phyloP scores from a whole-genome alignment of 2,888 invertebrate genomes.

The Sarcophaga rosellei region DNA sequence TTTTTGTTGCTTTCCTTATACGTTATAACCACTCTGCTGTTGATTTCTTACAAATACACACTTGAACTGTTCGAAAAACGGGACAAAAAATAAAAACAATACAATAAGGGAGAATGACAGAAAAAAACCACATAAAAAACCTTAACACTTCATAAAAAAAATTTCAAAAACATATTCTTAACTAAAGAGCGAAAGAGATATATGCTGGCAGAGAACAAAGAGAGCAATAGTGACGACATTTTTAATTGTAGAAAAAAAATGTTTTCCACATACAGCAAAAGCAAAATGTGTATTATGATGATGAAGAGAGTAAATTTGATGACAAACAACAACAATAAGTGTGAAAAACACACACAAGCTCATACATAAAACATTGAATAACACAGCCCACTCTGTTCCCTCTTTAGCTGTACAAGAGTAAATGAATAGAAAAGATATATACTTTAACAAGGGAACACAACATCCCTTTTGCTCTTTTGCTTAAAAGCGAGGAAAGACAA shows the following conservation, averaged over 20 bases:
- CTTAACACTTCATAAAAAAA: slow-evolving; percentile 78
- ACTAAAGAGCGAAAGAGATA: slow-evolving; percentile 39
- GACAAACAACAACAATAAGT: slow-evolving; percentile 25
- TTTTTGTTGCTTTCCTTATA: background rate
- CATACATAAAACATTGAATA: slow-evolving; percentile 13
- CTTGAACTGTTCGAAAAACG: background rate
- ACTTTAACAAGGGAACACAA: accelerated
- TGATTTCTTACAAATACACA: slow-evolving; percentile 30
- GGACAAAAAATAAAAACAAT: background rate
- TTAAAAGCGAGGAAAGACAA: background rate
- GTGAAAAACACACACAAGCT: slow-evolving; percentile 32
- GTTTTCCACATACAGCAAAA: slow-evolving; percentile 69
- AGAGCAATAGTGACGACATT: slow-evolving; percentile 78
- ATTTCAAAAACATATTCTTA: slow-evolving; percentile 44
- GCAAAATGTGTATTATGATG: slow-evolving; percentile 18
- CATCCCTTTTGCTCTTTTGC: slow-evolving; percentile 3
- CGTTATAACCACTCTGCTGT: background rate
- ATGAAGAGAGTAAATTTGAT: background rate
- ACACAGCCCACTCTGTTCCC: slow-evolving; percentile 24
- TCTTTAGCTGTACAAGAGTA: background rate
- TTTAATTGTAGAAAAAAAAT: slow-evolving; percentile 79
- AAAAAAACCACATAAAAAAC: slow-evolving; percentile 79
- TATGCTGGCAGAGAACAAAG: slow-evolving; percentile 13
- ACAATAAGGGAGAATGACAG: slow-evolving; percentile 60
- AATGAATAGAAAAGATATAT: background rate